These are phyloP conservation scores for Drymodes brunneopygia DNA, from an alignment of 2,113 vertebrate genomes.

Conservation along the genomic window DNA sequence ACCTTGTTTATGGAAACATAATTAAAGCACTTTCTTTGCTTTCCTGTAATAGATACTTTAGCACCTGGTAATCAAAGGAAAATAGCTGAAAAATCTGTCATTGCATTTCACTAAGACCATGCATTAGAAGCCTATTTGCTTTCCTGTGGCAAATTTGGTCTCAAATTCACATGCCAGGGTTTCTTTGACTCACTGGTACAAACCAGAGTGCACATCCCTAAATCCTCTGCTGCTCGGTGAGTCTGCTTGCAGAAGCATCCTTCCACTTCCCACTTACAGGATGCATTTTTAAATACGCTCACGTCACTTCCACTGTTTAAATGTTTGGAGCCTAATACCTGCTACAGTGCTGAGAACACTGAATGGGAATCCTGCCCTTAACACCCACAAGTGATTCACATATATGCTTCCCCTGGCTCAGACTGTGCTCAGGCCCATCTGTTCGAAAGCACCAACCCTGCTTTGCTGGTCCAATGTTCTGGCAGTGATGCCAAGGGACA, in stretches of 20 bases:
- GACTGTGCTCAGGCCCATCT: background rate
- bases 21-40: constrained; percentile 8
- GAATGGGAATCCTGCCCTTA: background rate
- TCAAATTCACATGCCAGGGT: background rate
- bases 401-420: background rate
- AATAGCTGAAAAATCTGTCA: background rate
- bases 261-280: background rate
- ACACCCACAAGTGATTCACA: background rate
- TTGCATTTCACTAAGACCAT: background rate
- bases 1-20: background rate
- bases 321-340: background rate
- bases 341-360: background rate
- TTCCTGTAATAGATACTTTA: background rate
- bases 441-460: background rate
- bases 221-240: background rate
- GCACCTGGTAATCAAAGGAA: background rate
- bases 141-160: background rate
- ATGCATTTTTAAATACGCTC: background rate
- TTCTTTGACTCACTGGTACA: background rate
- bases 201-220: background rate
- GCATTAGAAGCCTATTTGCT: background rate
- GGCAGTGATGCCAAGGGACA: background rate
- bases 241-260: background rate
- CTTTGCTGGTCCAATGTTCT: background rate
- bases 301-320: background rate